phyloP scores from a whole-genome alignment of 2,888 invertebrate species.

The Siphlonurus alternatus region DNA sequence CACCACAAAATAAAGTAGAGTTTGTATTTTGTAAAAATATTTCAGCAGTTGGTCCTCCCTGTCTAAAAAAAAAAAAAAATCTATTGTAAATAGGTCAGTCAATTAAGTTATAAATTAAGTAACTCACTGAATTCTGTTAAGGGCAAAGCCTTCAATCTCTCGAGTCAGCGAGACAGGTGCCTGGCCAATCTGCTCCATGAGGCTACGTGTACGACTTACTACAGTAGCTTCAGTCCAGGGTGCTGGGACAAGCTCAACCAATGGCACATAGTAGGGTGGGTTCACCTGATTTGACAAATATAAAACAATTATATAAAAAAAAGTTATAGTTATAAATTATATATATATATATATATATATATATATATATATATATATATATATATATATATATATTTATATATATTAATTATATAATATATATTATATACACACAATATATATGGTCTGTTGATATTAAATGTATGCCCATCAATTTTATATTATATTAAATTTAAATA shows the following conservation, averaged over 20 bases:
- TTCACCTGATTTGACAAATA: conserved; percentile 55
- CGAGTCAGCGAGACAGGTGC: conserved; percentile 69
- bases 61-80: too few relatives aligned
- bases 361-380: background rate
- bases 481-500: too few relatives aligned
- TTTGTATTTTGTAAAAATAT: too few relatives aligned
- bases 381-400: too few relatives aligned
- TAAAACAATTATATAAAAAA: conserved; percentile 8
- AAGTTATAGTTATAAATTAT: conserved; percentile 3
- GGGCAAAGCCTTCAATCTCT: conserved; percentile 83
- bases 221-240: conserved; percentile 79
- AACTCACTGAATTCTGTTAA: conserved; percentile 80
- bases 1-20: too few relatives aligned
- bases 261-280: conserved; percentile 89
- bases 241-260: conserved; percentile 88
- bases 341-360: conserved; percentile 4
- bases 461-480: too few relatives aligned
- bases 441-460: too few relatives aligned
- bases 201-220: conserved; percentile 48
- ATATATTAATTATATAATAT: too few relatives aligned
- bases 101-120: too few relatives aligned
- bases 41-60: too few relatives aligned
- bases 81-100: too few relatives aligned
- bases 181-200: conserved; percentile 82
- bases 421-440: too few relatives aligned